These are phyloP conservation scores for Hypomecis punctinalis DNA, from an alignment of 2,888 invertebrate genomes.

Conservation along the genomic window DNA sequence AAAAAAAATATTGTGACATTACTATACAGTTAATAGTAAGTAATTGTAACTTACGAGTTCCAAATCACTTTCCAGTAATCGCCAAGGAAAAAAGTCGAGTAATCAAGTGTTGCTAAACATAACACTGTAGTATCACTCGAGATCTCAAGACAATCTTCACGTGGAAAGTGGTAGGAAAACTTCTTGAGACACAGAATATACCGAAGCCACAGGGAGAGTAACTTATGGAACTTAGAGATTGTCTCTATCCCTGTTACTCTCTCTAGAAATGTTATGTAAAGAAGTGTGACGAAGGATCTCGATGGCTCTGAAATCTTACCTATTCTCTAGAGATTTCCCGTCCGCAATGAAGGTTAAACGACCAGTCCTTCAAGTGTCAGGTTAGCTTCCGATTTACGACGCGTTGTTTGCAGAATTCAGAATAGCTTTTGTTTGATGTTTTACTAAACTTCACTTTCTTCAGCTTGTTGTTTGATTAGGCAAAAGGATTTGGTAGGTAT, in stretches of 20 bases:
- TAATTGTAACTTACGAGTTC: no score
- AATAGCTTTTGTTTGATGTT: constrained; percentile 3
- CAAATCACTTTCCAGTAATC: no score
- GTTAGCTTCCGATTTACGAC: constrained; percentile 20
- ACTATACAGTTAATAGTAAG: no score
- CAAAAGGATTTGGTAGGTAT: neutral
- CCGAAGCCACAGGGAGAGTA: no score
- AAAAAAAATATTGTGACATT: no score
- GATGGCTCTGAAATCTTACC: no score
- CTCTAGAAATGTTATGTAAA: no score
- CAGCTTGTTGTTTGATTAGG: neutral
- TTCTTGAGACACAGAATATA: neutral
- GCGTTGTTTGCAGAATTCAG: constrained; percentile 1
- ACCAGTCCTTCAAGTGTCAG: constrained; percentile 22
- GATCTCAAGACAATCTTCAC: constrained; percentile 24
- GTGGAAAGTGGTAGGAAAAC: constrained; percentile 11
- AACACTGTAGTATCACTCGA: constrained; percentile 13
- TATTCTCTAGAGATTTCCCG: constrained; percentile 21
- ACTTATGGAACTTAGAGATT: no score
- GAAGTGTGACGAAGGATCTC: no score
- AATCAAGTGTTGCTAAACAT: constrained; percentile 9
- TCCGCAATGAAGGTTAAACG: constrained; percentile 21
- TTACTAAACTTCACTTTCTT: neutral
- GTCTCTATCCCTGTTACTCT: no score
- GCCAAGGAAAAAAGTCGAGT: neutral